Conservation (phyloP, 1,140 invertebrate species). For the Heliconius himera region DNA sequence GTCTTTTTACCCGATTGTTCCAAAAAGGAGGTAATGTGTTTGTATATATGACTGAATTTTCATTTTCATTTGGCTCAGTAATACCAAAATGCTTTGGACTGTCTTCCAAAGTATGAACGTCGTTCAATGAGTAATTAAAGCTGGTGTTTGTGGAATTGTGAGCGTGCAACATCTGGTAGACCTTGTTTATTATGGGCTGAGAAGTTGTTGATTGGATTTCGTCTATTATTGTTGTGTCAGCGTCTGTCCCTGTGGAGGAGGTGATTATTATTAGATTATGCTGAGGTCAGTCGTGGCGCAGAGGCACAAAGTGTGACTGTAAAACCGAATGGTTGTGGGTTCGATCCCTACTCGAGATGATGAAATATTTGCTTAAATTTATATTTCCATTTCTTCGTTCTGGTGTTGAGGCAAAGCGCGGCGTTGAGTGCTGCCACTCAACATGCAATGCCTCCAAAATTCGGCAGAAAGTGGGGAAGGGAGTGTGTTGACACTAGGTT, state of each 20-base stretch:
- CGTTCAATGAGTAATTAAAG: constrained; percentile 41
- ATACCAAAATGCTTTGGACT: constrained; percentile 44
- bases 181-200: constrained; percentile 66
- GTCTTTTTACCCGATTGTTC: constrained; percentile 46
- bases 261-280: not conserved
- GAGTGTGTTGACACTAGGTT: too few species aligned
- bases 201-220: constrained; percentile 49
- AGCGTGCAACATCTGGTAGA: constrained; percentile 73
- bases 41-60: not conserved
- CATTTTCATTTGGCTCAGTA: not conserved
- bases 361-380: too few species aligned
- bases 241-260: constrained; percentile 59
- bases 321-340: too few species aligned
- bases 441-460: too few species aligned
- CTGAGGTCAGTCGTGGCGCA: too few species aligned
- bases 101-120: constrained; percentile 53
- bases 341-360: too few species aligned
- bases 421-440: too few species aligned
- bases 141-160: constrained; percentile 36
- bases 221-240: constrained; percentile 56
- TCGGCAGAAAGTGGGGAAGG: too few species aligned
- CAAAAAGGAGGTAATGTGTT: not conserved
- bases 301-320: too few species aligned
- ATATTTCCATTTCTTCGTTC: too few species aligned
- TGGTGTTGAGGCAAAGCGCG: too few species aligned